Base-by-base conservation (phyloP, 2,888 invertebrate genomes). In the Eristalis pertinax region DNA sequence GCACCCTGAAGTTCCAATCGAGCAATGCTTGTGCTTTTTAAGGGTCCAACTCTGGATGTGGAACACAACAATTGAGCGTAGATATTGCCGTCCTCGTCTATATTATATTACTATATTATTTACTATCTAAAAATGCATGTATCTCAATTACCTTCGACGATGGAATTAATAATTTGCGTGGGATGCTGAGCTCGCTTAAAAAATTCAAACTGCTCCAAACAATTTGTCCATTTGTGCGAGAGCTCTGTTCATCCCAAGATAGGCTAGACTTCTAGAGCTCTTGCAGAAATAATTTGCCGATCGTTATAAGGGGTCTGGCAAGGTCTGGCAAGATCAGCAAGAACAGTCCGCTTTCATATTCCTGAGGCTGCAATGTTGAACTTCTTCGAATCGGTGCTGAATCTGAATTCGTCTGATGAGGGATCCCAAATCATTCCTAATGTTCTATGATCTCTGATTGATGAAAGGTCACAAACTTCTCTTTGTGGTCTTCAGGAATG, bases 391-490 rank as follows among this genome's bases (percentile, higher is more conserved):
- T 73, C 29, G 41, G 62, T 62, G 8, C 73, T 63, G 41, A 60
- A 73, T 32, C 62, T 43, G 43, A 64, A 62, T 22, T n/a, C 15
- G 26, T 70, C 70, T 8, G 29, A 26, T n/a, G 19, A 29, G 8
- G 72, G 72, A 62, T 72, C 62, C 72, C 62, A 72, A 62, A 72
- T 72, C 62, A 72, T 58, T 62, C 72, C 43, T 19, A 72, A 62
- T n/a, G 62, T 72, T 72, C 58, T 32, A 70, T 62, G n/a, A 70
- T 22, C 24, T 72, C 35, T 41, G 43, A 50, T 4, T 63, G 43
- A 22, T 50, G 43, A 19, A 32, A 43, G 11, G 5, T 2, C 4
- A 43, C 43, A 22, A 41, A 4, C 32, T 38, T 70, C 32, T 60
- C 41, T 38, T 26, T 38, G 7, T 60, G 41, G 13, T 35, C 22